phyloP scores from a whole-genome alignment of 2,888 invertebrate species.

The Parnassius orleans region DNA sequence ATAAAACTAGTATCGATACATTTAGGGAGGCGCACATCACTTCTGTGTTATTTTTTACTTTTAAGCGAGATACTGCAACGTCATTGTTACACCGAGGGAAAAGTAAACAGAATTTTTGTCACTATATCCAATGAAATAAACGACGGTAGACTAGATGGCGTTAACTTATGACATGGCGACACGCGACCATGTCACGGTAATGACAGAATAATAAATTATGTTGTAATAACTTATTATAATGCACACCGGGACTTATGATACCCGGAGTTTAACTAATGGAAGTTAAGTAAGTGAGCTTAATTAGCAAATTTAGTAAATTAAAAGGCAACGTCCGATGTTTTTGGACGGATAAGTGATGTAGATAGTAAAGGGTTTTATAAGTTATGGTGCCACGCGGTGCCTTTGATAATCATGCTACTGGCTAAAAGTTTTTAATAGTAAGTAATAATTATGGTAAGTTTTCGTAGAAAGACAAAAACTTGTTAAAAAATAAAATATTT shows the following conservation, averaged over 20 bases:
- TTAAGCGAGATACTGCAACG: slow-evolving; percentile 48
- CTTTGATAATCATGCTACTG: background rate
- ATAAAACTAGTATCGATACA: slow-evolving; percentile 4
- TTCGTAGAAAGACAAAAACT: too few relatives aligned
- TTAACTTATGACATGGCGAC: slow-evolving; percentile 70
- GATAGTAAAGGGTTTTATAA: slow-evolving; percentile 61
- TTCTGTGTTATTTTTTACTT: slow-evolving; percentile 34
- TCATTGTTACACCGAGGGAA: slow-evolving; percentile 57
- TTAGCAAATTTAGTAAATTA: slow-evolving; percentile 70
- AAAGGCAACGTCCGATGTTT: slow-evolving; percentile 43
- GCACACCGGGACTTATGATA: slow-evolving; percentile 63
- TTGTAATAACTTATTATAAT: slow-evolving; percentile 79
- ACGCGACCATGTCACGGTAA: slow-evolving; percentile 75
- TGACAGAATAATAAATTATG: slow-evolving; percentile 80
- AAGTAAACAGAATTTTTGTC: slow-evolving; percentile 79
- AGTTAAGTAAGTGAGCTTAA: slow-evolving; percentile 58
- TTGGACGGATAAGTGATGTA: slow-evolving; percentile 23
- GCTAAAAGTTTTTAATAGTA: too few relatives aligned
- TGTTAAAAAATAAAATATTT: too few relatives aligned
- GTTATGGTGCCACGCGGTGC: slow-evolving; percentile 6
- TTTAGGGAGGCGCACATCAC: background rate
- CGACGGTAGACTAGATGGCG: slow-evolving; percentile 53
- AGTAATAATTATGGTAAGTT: too few relatives aligned
- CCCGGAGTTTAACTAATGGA: slow-evolving; percentile 47
- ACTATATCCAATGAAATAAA: slow-evolving; percentile 78